Conservation (phyloP, 2,797 vertebrate species). For the Oreochromis mossambicus region DNA sequence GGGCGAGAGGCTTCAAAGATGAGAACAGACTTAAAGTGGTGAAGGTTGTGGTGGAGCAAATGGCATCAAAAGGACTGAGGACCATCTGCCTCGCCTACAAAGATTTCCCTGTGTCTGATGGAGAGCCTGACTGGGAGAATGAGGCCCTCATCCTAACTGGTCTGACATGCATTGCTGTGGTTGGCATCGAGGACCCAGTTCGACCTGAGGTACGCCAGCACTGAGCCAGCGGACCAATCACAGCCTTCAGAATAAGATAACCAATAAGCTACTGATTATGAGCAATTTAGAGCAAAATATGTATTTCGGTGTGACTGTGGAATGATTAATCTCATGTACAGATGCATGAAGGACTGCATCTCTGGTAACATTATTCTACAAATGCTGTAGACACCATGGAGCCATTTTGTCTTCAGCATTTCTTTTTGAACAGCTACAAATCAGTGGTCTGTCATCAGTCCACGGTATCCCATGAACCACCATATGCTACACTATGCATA, state of each 20-base stretch:
- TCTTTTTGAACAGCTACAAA: not conserved
- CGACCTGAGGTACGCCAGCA: constrained; percentile 85
- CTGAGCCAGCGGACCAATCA: not conserved
- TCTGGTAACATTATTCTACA: not conserved
- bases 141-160: constrained; percentile 85
- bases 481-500: not conserved
- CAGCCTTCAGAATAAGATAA: not conserved
- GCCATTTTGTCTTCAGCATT: not conserved
- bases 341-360: not conserved
- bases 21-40: constrained; percentile 87
- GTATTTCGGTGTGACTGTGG: not conserved
- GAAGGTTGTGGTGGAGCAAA: constrained; percentile 86
- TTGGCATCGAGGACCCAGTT: constrained; percentile 97
- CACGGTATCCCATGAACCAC: too few relatives aligned
- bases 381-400: not conserved
- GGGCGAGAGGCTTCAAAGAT: constrained; percentile 80
- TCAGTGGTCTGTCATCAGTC: not conserved
- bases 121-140: constrained; percentile 91
- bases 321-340: not conserved
- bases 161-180: constrained; percentile 90
- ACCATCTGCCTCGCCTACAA: constrained; percentile 95
- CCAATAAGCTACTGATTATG: not conserved
- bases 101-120: constrained; percentile 82
- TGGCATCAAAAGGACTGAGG: constrained; percentile 93
- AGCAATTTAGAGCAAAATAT: not conserved